Evolutionary conservation across 2,113 vertebrate genomes (phyloP), one percentile per base, ranked within the genome.

Genomic region (Pipa parva): DNA sequence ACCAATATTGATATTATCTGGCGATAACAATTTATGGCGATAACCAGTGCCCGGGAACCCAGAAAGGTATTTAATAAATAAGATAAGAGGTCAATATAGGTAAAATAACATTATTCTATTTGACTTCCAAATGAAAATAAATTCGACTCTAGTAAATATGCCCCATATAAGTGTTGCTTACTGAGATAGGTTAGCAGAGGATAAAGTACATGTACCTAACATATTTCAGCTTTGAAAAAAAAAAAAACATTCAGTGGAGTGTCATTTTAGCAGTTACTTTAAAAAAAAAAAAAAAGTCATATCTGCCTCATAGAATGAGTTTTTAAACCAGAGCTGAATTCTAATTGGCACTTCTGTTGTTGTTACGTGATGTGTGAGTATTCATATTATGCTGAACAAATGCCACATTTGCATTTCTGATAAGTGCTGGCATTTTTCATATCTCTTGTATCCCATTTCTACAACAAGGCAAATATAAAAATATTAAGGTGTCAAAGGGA

Each of bases 401-500:
- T 87, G 85, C 81, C 86, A 87, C 83, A 89, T 88, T 88, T 88
- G 81, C 87, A 91, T 88, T 85, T 86, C 78, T 1, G 68, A 83
- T 86, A 84, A 88, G 73, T 75, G 52, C 73, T 75, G 77, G 73
- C 73, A 75, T 81, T 87, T 83, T 81, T 77, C 45, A 54, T 45
- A 59, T 76, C 74, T 82, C 46, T 68, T 37, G 66, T 68, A 78
- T 75, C 66, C 78, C 73, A 75, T 42, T 51, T 7, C 75, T 81
- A 79, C 63, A 76, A 75, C 64, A n/a, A 73, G 77, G 65, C 73
- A 63, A 66, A 78, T 75, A 71, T 78, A 78, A 79, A 79, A 78
- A 80, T 76, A 57, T 79, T 78, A n/a, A n/a, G n/a, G n/a, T n/a
- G n/a, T n/a, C n/a, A n/a, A n/a, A n/a, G n/a, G n/a, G 71, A 45